Conservation (phyloP, 1,140 invertebrate genomes). For the Oscheius sp. region DNA sequence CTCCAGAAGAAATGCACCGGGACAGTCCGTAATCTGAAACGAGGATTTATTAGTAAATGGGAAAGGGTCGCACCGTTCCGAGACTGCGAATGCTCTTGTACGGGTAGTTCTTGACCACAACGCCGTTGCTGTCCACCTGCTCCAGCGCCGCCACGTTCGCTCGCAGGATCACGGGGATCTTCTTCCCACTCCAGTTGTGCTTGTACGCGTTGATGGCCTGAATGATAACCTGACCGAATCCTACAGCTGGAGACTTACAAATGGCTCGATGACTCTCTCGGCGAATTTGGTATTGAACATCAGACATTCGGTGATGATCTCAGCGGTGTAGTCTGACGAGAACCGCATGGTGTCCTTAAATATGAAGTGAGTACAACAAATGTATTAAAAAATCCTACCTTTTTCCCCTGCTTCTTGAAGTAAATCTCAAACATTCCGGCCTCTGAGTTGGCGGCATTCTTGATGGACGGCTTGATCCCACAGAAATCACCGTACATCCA, state of each 20-base stretch:
- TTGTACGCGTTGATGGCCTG: constrained; percentile 87
- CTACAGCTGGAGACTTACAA: constrained; percentile 39
- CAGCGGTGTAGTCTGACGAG: constrained; percentile 87
- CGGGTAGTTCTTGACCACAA: constrained; percentile 77
- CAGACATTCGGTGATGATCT: constrained; percentile 86
- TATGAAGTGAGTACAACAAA: constrained; percentile 60
- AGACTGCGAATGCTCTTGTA: constrained; percentile 88
- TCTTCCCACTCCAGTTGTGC: constrained; percentile 88
- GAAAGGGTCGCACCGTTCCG: constrained; percentile 65
- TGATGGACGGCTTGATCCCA: constrained; percentile 62
- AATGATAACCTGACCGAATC: constrained; percentile 53
- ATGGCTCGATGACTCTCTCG: constrained; percentile 42
- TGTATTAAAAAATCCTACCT: not conserved
- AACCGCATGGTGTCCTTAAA: constrained; percentile 93
- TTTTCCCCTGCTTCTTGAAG: constrained; percentile 16
- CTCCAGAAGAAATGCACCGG: constrained; percentile 76
- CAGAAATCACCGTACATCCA: constrained; percentile 67
- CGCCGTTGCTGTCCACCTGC: constrained; percentile 73
- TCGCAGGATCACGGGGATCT: constrained; percentile 81
- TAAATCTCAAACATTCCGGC: constrained; percentile 11
- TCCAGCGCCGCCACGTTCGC: constrained; percentile 82
- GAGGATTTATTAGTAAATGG: constrained; percentile 62
- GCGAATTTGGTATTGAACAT: constrained; percentile 67
- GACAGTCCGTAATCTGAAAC: constrained; percentile 68
- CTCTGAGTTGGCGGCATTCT: constrained; percentile 17